These are phyloP conservation scores for Poeciliopsis turneri DNA, from an alignment of 2,797 vertebrate genomes.

Conservation along the genomic window DNA sequence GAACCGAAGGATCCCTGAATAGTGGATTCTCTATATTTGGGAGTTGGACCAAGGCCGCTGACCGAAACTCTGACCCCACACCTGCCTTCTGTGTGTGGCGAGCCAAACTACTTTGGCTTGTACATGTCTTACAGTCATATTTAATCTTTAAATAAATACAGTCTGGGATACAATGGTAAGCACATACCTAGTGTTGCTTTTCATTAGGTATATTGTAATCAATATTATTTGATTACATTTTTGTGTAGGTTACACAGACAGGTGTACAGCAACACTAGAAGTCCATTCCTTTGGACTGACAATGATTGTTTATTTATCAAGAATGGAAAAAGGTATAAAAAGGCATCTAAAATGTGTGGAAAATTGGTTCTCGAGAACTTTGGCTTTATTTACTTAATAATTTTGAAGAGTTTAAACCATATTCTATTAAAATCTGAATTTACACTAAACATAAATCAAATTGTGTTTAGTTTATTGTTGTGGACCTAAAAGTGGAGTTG, in stretches of 20 bases:
- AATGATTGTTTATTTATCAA: too few species aligned
- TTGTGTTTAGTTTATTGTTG: background rate
- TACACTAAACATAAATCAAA: background rate
- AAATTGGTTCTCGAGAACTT: too few species aligned
- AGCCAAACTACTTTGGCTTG: background rate
- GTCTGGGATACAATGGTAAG: background rate
- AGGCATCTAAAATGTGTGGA: too few species aligned
- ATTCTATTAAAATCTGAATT: background rate
- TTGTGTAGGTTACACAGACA: background rate
- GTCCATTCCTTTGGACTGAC: background rate
- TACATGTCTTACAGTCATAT: background rate
- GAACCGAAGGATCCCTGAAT: conserved; percentile 62
- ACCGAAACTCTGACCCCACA: conserved; percentile 75
- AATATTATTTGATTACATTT: background rate
- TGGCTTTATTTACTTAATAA: background rate
- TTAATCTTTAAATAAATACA: background rate
- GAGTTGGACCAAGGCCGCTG: conserved; percentile 75
- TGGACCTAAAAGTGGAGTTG: background rate
- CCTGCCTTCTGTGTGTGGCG: conserved; percentile 60
- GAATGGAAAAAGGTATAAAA: too few species aligned
- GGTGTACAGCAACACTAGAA: background rate
- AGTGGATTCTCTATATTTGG: conserved; percentile 80
- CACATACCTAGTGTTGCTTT: background rate
- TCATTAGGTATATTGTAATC: too few species aligned
- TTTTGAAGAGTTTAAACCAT: background rate